Percentiles rank a stretch among this genome's conserved stretches.
Evolutionary conservation across 1,140 invertebrate genomes (phyloP).

Genomic region (Cryptotermes secundus): DNA sequence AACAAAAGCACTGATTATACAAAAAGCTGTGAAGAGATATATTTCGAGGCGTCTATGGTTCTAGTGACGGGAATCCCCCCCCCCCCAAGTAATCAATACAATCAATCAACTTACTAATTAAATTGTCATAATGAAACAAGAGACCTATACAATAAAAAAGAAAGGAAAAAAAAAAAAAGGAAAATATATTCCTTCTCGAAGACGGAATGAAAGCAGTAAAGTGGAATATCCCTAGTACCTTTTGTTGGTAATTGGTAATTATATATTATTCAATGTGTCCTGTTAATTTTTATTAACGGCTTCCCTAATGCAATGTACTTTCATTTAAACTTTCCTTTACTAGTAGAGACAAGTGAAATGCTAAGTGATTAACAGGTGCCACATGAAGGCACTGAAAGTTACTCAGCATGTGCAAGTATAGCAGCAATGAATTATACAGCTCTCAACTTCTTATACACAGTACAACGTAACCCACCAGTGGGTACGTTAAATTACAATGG

Average conservation of each 20-base stretch:
- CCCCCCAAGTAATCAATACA: neutral
- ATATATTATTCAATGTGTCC: neutral
- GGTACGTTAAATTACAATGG: neutral
- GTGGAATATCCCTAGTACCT: conserved; percentile 15
- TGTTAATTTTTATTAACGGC: neutral
- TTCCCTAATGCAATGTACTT: neutral
- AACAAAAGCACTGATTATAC: neutral
- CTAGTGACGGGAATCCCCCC: neutral
- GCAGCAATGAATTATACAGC: neutral
- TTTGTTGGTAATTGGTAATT: neutral
- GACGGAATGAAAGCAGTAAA: neutral
- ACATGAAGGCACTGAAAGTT: neutral
- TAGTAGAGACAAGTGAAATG: neutral
- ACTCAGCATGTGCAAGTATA: neutral
- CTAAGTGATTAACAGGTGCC: conserved; percentile 15
- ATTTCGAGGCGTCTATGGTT: neutral
- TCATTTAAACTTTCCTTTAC: neutral
- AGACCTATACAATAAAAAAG: neutral
- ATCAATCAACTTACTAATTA: neutral
- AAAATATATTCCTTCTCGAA: neutral
- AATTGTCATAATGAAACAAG: neutral
- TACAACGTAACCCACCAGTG: conserved; percentile 3
- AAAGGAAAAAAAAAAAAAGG: neutral
- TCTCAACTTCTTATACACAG: neutral
- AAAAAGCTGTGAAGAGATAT: neutral